Evolutionary conservation across 2,113 vertebrate species (phyloP).

Genomic region (Zootoca vivipara): DNA sequence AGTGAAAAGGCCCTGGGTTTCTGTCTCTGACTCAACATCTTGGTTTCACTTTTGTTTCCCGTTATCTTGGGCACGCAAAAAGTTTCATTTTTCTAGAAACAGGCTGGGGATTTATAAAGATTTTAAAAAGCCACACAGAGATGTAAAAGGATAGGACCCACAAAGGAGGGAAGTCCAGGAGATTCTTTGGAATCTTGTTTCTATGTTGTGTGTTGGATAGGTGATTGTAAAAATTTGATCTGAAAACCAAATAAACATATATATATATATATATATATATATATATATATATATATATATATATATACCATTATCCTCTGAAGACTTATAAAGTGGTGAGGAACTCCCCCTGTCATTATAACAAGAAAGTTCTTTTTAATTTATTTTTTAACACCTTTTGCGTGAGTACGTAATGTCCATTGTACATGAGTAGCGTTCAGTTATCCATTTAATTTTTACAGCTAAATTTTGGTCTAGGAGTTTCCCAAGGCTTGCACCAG

Average conservation of each 20-base stretch:
- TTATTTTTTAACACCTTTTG: no score
- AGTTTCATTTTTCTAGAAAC: background rate
- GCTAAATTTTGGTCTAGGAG: background rate
- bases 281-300: no score
- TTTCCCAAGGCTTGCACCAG: background rate
- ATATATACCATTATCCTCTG: background rate
- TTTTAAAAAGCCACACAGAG: no score
- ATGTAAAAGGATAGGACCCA: no score
- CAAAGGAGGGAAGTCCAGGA: no score
- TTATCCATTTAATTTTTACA: background rate
- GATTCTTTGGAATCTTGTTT: no score
- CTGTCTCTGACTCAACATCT: background rate
- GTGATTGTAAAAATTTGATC: no score
- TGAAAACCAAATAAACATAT: no score
- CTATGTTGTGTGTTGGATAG: no score
- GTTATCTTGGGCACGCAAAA: slow-evolving; percentile 19
- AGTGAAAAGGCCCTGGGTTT: background rate
- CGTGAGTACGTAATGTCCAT: background rate
- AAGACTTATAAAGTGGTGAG: background rate
- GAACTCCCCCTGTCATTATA: no score
- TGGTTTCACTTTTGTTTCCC: slow-evolving; percentile 35
- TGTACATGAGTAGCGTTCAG: background rate
- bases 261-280: no score
- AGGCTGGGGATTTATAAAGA: background rate
- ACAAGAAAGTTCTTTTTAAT: no score